Base-by-base conservation (phyloP, 1,140 invertebrate species). In the Spodoptera litura region DNA sequence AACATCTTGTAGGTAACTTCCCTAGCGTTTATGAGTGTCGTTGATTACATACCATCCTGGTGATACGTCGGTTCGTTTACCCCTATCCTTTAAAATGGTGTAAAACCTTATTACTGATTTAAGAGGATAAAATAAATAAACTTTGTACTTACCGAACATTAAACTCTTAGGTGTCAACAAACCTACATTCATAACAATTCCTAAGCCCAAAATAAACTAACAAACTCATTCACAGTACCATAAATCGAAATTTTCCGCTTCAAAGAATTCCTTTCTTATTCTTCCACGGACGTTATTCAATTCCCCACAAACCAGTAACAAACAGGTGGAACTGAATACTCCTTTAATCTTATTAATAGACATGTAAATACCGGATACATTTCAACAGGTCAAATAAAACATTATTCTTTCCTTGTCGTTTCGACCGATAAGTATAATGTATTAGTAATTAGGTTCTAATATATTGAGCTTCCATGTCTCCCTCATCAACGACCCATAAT, bases 401-500 rank as follows among this genome's bases (percentile, higher is more conserved):
- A 91, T 93, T 89, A 88, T 88, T 88, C 85, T 83, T 78, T 75
- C 76, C 74, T 79, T 81, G 86, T 88, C 83, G 79, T 80, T 59
- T 73, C 59, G 70, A 49, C 53, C 82, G 90, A 92, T 93, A 93
- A 92, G 90, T 90, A 93, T 92, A 93, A 93, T 92, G 84, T 93
- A 92, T 93, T 85, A 87, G 91, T 92, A 93, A 93, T 93, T 93
- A 93, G 85, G 80, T 70, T 74, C 83, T 92, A 92, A 93, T 91
- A 92, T 93, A 93, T 93, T 89, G 88, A 87, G 84, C 83, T 87
- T 89, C 82, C 82, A 90, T 92, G 88, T 89, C 85, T 89, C 85
- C 74, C 86, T 91, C 91, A 91, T 93, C 90, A 92, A 91, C 88
- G 87, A 78, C 51, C 84, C 89, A 86, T 93, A 88, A 88, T 79